Conservation (phyloP, 37 sponge, comb jelly and placozoan genomes). For the Crambe crambe region DNA sequence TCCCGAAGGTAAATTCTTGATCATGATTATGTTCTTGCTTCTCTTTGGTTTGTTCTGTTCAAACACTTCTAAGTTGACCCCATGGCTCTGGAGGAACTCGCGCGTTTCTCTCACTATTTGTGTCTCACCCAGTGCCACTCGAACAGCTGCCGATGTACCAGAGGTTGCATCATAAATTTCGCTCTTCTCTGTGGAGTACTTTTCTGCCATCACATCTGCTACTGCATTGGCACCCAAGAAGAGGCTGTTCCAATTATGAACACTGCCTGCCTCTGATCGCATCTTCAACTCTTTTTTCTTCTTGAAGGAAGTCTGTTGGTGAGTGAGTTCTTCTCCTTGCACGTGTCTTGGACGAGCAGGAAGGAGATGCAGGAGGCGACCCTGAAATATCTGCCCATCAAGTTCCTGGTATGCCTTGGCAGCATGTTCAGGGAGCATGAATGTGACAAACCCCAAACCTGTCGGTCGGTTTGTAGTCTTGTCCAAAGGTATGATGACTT, state of each 20-base stretch:
- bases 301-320: constrained; percentile 52
- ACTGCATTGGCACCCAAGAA: constrained; percentile 95
- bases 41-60: constrained; percentile 55
- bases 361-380: constrained; percentile 86
- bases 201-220: constrained; percentile 80
- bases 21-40: constrained; percentile 85
- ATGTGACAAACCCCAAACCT: constrained; percentile 92
- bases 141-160: constrained; percentile 71
- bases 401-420: constrained; percentile 78
- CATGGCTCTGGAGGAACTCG: constrained; percentile 82
- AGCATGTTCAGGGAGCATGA: constrained; percentile 93
- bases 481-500: constrained; percentile 72
- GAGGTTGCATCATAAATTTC: constrained; percentile 58
- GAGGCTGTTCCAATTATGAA: constrained; percentile 93
- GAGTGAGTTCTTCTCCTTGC: background rate
- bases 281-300: constrained; percentile 76
- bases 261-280: constrained; percentile 57
- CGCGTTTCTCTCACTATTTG: constrained; percentile 85
- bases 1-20: constrained; percentile 90
- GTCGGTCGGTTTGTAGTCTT: constrained; percentile 71
- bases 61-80: constrained; percentile 84
- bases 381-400: constrained; percentile 86
- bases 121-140: constrained; percentile 96
- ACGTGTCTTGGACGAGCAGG: constrained; percentile 44
- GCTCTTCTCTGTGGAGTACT: constrained; percentile 71